phyloP scores from a whole-genome alignment of 2,113 vertebrate genomes.

The Entomyzon cyanotis region DNA sequence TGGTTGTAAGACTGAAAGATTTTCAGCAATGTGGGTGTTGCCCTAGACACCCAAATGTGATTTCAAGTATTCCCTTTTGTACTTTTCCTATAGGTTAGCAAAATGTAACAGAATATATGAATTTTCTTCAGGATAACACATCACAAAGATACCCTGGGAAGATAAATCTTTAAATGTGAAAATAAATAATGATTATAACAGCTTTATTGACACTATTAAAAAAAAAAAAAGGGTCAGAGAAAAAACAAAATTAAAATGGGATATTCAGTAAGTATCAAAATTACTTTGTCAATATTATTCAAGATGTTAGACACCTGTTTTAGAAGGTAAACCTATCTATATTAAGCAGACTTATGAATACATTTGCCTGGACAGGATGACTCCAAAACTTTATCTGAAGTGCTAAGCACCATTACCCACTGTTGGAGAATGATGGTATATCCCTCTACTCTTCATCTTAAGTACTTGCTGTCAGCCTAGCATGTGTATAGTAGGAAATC shows the following conservation, averaged over 20 bases:
- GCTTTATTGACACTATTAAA: background rate
- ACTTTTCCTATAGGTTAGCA: background rate
- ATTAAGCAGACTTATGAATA: background rate
- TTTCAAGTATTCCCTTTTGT: background rate
- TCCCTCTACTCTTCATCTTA: background rate
- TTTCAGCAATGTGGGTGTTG: background rate
- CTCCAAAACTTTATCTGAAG: conserved; percentile 3
- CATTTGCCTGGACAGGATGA: background rate
- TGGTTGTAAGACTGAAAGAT: background rate
- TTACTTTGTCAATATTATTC: background rate
- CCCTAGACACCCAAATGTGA: background rate
- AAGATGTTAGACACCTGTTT: background rate
- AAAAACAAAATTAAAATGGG: background rate
- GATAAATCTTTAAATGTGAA: background rate
- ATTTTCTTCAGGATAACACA: background rate
- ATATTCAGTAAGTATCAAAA: background rate
- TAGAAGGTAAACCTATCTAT: background rate
- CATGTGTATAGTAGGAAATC: background rate
- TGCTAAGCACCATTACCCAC: background rate
- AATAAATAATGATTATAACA: background rate
- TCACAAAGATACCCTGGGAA: background rate
- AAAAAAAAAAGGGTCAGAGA: background rate
- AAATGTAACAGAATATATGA: background rate
- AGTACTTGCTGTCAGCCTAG: background rate
- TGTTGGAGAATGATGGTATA: background rate